Conservation (phyloP, 37 sponge, comb jelly and placozoan species). For the Geodia barretti region DNA sequence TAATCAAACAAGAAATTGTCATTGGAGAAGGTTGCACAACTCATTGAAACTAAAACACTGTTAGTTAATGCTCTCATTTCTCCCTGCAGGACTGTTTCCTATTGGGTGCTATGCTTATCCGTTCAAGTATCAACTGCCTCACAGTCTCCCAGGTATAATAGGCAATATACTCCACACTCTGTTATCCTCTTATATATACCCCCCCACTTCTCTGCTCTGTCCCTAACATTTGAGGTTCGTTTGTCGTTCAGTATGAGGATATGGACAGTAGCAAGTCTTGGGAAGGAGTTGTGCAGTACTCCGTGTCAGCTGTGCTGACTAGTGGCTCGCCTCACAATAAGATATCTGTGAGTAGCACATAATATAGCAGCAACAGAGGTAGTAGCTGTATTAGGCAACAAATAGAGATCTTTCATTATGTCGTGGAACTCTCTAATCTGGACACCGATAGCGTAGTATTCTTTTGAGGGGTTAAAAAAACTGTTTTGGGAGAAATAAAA, state of each 20-base stretch:
- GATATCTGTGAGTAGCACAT: constrained; percentile 26
- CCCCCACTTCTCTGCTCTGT: not conserved
- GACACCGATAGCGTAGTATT: no score
- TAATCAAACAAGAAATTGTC: constrained; percentile 31
- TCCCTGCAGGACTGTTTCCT: constrained; percentile 43
- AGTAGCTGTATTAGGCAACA: no score
- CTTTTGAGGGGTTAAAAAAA: no score
- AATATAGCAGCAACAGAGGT: no score
- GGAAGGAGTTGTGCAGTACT: constrained; percentile 45
- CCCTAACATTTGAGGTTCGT: constrained; percentile 29
- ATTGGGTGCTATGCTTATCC: constrained; percentile 54
- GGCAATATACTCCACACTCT: not conserved
- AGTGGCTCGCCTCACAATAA: not conserved
- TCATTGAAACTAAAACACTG: not conserved
- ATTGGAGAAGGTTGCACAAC: not conserved
- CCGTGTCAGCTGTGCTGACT: constrained; percentile 29
- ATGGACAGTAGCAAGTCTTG: constrained; percentile 16
- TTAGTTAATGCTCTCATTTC: no score
- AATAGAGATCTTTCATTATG: no score
- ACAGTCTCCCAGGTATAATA: constrained; percentile 55
- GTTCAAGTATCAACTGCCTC: constrained; percentile 63
- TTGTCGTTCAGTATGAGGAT: constrained; percentile 17
- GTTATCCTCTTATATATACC: not conserved
- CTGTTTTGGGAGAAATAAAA: no score
- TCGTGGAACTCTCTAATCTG: no score